Evolutionary conservation across 2,888 invertebrate species (phyloP).

Genomic region (Aplocera efformata): DNA sequence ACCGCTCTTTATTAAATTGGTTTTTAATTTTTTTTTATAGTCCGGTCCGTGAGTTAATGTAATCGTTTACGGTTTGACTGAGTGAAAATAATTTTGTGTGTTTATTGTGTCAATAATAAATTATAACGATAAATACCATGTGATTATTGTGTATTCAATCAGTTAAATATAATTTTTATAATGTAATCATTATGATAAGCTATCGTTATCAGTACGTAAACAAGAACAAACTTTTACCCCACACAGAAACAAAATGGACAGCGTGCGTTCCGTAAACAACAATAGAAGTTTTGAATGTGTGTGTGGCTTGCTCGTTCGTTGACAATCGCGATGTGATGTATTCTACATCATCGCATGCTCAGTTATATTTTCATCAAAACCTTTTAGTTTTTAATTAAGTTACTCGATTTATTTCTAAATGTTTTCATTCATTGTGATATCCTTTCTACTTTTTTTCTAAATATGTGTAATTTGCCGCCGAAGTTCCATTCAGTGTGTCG

Average conservation of each 20-base stretch:
- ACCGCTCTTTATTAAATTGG: no score
- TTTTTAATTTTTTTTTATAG: no score
- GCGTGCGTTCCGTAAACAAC: constrained; percentile 68
- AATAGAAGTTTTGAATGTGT: constrained; percentile 67
- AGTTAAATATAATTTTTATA: constrained; percentile 32
- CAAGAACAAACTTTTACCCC: constrained; percentile 55
- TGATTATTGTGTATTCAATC: not conserved
- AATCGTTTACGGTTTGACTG: no score
- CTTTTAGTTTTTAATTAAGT: constrained; percentile 75
- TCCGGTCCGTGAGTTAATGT: no score
- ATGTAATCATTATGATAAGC: constrained; percentile 53
- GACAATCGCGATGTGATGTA: constrained; percentile 81
- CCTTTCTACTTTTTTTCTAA: constrained; percentile 81
- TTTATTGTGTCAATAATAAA: no score
- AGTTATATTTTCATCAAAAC: constrained; percentile 76
- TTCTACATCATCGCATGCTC: constrained; percentile 79
- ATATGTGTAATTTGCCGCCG: constrained; percentile 95
- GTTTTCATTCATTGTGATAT: constrained; percentile 75
- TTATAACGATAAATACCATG: not conserved
- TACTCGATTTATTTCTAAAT: constrained; percentile 77
- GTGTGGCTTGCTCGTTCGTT: constrained; percentile 77
- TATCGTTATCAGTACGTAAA: constrained; percentile 66
- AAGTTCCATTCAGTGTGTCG: constrained; percentile 96
- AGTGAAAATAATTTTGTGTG: no score
- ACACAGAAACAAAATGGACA: constrained; percentile 57